Base-by-base conservation (phyloP, 2,113 vertebrate genomes). In the Aepyceros melampus region DNA sequence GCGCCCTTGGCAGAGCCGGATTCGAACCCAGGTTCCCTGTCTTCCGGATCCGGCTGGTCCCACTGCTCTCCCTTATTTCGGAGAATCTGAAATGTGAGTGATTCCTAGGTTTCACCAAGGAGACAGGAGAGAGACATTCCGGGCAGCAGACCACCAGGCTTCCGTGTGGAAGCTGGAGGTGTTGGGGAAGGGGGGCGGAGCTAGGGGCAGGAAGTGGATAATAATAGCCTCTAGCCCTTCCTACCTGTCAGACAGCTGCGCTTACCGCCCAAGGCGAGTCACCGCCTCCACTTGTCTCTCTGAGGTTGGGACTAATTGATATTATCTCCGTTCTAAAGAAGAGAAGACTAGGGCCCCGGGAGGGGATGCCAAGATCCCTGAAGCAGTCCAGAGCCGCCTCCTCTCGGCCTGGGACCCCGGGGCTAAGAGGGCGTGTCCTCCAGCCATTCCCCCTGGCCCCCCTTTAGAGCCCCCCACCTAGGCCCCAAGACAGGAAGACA, bases 401-500 rank as follows among this genome's bases (percentile, higher is more conserved):
- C 14, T 16, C 53, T 53, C 9, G 17, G 9, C 40, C 53, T 85
- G 36, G 45, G 55, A 8, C 36, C 49, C 21, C 16, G 2, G 10
- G 12, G n/a, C 21, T 45, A 36, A 15, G 4, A 45, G 1, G 16
- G 40, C 23, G n/a, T 15, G 3, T 12, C 47, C 36, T 45, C 45
- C 27, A 15, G 91, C 17, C 47, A 56, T 62, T 45, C 25, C 14
- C 25, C 14, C 55, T 51, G 21, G 14, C 36, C 36, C 62, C 6
- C 12, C 15, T 29, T 49, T 21, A 13, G 3, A 23, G 7, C 19
- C 60, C 67, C 64, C 7, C 6, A 15, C 53, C 82, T 7, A 5
- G 51, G 62, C 43, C 83, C 76, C 51, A 25, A 94, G 85, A 84
- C 88, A 83, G 94, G 96, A 96, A 94, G 88, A 36, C 67, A 25